These are phyloP conservation scores for Stichopus horrens DNA, from an alignment of 53 echinoderm and acorn worm genomes.

Conservation along the genomic window DNA sequence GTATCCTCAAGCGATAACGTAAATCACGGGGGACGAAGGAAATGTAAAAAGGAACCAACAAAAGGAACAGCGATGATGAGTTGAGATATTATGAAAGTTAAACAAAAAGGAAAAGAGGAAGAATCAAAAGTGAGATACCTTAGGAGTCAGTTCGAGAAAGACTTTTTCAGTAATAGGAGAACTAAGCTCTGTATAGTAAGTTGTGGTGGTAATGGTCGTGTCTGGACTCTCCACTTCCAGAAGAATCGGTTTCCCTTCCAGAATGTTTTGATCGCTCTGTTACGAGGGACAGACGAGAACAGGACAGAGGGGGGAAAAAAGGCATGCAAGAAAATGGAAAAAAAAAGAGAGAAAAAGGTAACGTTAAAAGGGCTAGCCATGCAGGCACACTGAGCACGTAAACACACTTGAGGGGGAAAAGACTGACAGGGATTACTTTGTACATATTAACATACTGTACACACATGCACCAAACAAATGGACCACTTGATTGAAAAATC, in stretches of 20 bases:
- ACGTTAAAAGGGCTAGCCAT: slow-evolving; percentile 16
- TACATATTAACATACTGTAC: no score
- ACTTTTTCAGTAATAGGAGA: slow-evolving; percentile 42
- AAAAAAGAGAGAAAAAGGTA: slow-evolving; percentile 14
- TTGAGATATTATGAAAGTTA: not conserved
- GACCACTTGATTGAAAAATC: no score
- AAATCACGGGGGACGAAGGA: not conserved
- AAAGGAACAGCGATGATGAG: not conserved
- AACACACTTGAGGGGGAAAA: not conserved
- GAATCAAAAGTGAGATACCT: slow-evolving; percentile 7
- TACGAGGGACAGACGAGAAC: not conserved
- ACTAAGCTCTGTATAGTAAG: slow-evolving; percentile 38
- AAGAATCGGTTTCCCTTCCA: slow-evolving; percentile 71
- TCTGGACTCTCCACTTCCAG: slow-evolving; percentile 54
- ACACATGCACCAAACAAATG: no score
- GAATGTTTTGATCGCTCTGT: slow-evolving; percentile 24
- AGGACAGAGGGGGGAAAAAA: not conserved
- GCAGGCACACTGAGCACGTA: slow-evolving; percentile 9
- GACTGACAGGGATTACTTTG: not conserved
- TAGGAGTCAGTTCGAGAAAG: slow-evolving; percentile 36
- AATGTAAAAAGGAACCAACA: not conserved
- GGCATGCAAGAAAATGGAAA: slow-evolving; percentile 34
- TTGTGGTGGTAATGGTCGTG: slow-evolving; percentile 54
- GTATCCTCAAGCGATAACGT: no score
- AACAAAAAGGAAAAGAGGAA: not conserved